A percentile compares a stretch with the other conserved stretches of the same genome.
Evolutionary conservation across 2,113 vertebrate species (phyloP).

Genomic region (Cheirogaleus medius): DNA sequence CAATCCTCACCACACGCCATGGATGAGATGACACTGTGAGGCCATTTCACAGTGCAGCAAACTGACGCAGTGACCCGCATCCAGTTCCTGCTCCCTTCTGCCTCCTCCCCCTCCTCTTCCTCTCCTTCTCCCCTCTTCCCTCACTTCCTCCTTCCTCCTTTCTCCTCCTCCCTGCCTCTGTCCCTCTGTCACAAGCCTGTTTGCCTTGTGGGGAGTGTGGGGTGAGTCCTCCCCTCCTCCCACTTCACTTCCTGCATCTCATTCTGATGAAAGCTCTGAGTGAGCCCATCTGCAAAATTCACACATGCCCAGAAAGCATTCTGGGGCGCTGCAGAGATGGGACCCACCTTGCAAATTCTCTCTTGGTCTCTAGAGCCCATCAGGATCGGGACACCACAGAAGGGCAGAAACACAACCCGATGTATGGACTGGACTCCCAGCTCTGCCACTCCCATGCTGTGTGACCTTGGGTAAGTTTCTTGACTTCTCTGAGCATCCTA

Average conservation of each 20-base stretch:
- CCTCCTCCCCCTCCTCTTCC: neutral
- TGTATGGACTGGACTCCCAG: rapidly evolving
- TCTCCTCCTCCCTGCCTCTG: too few species aligned
- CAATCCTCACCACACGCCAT: neutral
- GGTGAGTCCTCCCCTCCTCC: neutral
- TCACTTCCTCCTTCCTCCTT: neutral
- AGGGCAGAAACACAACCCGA: neutral
- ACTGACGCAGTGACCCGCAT: neutral
- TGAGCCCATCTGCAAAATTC: neutral
- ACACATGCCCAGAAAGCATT: neutral
- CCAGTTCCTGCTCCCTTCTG: neutral
- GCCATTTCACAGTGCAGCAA: neutral
- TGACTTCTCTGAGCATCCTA: neutral
- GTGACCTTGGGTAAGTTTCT: neutral
- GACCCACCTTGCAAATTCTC: neutral
- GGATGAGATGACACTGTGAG: neutral
- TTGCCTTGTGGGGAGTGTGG: neutral
- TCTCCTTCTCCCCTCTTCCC: neutral
- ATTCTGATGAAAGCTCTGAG: neutral
- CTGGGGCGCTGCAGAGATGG: neutral
- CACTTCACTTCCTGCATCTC: neutral
- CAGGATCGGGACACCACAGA: rapidly evolving
- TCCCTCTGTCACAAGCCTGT: too few species aligned
- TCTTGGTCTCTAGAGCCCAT: neutral
- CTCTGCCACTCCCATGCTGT: neutral